Evolutionary conservation across 2,888 invertebrate genomes (phyloP).

Genomic region (Platycheirus albimanus): DNA sequence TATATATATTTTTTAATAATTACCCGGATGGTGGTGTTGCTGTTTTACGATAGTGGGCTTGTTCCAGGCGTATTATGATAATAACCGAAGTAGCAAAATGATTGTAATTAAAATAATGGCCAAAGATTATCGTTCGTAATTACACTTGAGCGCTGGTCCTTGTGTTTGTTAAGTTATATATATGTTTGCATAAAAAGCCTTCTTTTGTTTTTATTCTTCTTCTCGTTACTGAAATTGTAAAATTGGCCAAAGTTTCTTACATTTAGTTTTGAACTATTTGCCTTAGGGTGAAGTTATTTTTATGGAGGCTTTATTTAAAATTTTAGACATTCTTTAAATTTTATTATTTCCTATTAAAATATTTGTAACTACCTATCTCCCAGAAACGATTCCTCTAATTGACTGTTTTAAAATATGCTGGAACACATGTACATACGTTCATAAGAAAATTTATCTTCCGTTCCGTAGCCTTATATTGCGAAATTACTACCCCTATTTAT

Average conservation of each 20-base stretch:
- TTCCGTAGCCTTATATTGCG: no score
- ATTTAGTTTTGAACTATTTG: conserved; percentile 1
- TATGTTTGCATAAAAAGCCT: background rate
- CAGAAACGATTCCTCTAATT: no score
- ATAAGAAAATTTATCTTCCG: no score
- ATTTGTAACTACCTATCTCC: no score
- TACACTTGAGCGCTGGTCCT: conserved; percentile 59
- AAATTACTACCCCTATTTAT: no score
- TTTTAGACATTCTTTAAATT: no score
- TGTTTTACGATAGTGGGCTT: conserved; percentile 60
- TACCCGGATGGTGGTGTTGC: conserved; percentile 58
- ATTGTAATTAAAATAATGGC: conserved; percentile 76
- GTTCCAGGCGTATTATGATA: conserved; percentile 68
- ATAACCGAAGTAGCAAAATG: conserved; percentile 74
- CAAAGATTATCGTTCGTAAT: conserved; percentile 76
- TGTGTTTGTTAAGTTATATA: conserved; percentile 13
- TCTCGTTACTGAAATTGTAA: background rate
- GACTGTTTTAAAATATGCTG: no score
- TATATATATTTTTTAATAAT: conserved; percentile 63
- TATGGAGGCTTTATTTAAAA: no score
- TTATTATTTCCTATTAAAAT: no score
- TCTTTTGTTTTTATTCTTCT: conserved; percentile 9
- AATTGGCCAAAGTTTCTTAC: conserved; percentile 5
- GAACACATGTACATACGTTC: no score
- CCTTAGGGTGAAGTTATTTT: background rate